A percentile compares a stretch with the other conserved stretches of the same genome.
Evolutionary conservation across 2,888 invertebrate species (phyloP).

Genomic region (Chirona hameri): DNA sequence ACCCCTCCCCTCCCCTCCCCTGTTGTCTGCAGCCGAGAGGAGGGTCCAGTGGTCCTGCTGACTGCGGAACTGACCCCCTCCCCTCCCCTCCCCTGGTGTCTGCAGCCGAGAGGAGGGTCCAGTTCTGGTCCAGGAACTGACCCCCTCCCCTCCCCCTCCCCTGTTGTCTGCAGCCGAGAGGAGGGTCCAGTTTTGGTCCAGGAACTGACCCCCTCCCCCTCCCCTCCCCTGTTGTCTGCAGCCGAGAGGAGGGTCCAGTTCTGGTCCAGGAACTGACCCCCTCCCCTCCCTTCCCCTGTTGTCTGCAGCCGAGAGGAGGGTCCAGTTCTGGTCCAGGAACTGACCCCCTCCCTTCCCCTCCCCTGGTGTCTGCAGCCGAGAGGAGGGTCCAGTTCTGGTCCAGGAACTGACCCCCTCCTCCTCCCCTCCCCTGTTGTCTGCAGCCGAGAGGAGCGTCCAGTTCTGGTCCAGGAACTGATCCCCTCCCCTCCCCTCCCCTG

Average conservation of each 20-base stretch:
- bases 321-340: slow-evolving; percentile 45
- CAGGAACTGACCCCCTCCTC: no score
- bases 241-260: slow-evolving; percentile 42
- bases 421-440: slow-evolving; percentile 29
- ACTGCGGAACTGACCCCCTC: slow-evolving; percentile 46
- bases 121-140: slow-evolving; percentile 45
- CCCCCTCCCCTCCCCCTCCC: no score
- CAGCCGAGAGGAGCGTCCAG: slow-evolving; percentile 38
- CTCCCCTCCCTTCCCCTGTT: slow-evolving; percentile 12
- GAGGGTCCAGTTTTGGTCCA: slow-evolving; percentile 44
- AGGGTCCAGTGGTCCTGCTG: slow-evolving; percentile 45
- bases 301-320: slow-evolving; percentile 36
- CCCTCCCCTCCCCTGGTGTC: slow-evolving; percentile 29
- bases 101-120: slow-evolving; percentile 37
- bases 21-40: slow-evolving; percentile 31
- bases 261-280: no score
- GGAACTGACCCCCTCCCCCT: no score
- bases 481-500: slow-evolving; percentile 1
- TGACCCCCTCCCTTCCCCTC: no score
- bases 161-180: slow-evolving; percentile 31
- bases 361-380: slow-evolving; percentile 30
- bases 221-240: slow-evolving; percentile 28
- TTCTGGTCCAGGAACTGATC: slow-evolving; percentile 46
- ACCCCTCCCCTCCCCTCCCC: slow-evolving; percentile 43
- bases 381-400: slow-evolving; percentile 43